A percentile compares a stretch with the other conserved stretches of the same genome.
phyloP scores from a whole-genome alignment of 2,113 vertebrate genomes.

The Notothenia rossii region DNA sequence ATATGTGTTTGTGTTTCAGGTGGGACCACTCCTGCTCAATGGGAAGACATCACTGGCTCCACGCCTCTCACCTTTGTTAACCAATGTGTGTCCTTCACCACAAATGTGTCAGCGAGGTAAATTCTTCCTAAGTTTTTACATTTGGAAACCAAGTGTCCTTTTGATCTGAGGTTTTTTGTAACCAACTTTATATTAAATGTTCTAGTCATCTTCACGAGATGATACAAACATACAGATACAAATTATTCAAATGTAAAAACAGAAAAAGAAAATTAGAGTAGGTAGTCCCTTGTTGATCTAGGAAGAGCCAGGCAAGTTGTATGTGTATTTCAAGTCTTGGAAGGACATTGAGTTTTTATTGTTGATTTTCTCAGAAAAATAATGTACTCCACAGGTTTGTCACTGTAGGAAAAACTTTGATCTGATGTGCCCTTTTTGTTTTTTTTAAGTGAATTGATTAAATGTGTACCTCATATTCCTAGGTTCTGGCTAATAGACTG shows the following conservation, averaged over 20 bases:
- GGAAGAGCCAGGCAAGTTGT: too few species aligned
- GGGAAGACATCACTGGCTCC: conserved; percentile 99
- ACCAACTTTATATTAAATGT: too few species aligned
- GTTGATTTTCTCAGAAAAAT: too few species aligned
- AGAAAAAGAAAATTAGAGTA: too few species aligned
- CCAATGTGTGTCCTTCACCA: conserved; percentile 98
- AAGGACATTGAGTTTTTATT: too few species aligned
- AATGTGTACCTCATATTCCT: conserved; percentile 12
- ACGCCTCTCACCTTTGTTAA: conserved; percentile 97
- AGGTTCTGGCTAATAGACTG: conserved; percentile 99
- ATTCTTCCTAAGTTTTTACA: neutral
- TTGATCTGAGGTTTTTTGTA: too few species aligned
- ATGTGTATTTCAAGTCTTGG: too few species aligned
- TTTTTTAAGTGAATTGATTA: neutral
- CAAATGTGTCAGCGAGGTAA: conserved; percentile 98
- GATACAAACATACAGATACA: too few species aligned
- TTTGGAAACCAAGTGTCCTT: neutral
- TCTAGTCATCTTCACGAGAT: too few species aligned
- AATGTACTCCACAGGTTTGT: too few species aligned
- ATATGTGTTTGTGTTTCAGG: conserved; percentile 81
- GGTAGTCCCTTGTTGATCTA: too few species aligned
- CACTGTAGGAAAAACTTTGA: neutral
- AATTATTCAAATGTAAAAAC: too few species aligned
- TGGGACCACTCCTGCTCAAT: conserved; percentile 97
- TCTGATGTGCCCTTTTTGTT: neutral